Percentiles rank a stretch among this genome's conserved stretches.
These are phyloP conservation scores for Lapara coniferarum DNA, from an alignment of 2,888 invertebrate genomes.

Conservation along the genomic window DNA sequence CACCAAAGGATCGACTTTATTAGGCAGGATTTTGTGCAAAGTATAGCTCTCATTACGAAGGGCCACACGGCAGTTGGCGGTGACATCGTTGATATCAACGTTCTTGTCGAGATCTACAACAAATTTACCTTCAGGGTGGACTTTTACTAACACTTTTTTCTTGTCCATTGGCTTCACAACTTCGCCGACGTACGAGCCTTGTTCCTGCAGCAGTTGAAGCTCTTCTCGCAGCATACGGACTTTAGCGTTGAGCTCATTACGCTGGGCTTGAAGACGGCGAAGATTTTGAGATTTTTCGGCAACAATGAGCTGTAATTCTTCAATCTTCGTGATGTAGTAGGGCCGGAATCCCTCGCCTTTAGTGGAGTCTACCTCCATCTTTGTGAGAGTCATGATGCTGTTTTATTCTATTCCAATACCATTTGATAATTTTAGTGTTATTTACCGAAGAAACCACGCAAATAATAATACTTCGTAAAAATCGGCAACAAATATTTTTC, in stretches of 20 bases:
- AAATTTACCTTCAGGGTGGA: conserved; percentile 99
- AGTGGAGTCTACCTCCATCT: conserved; percentile 89
- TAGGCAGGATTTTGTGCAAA: conserved; percentile 98
- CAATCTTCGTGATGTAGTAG: conserved; percentile 99
- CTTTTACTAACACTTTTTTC: conserved; percentile 99
- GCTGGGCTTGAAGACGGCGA: conserved; percentile 97
- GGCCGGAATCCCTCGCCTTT: conserved; percentile 96
- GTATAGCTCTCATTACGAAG: conserved; percentile 99
- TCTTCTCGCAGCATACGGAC: conserved; percentile 99
- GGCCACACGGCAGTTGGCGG: conserved; percentile 98
- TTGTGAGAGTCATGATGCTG: conserved; percentile 70
- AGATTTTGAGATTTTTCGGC: conserved; percentile 99
- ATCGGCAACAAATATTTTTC: conserved; percentile 44
- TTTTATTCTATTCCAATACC: conserved; percentile 43
- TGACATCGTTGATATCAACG: conserved; percentile 98
- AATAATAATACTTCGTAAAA: conserved; percentile 2
- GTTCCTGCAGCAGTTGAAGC: conserved; percentile 97
- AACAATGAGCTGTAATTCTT: conserved; percentile 97
- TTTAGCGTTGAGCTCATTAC: conserved; percentile 99
- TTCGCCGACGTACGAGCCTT: conserved; percentile 99
- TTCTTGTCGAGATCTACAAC: conserved; percentile 99
- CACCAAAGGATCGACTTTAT: conserved; percentile 99
- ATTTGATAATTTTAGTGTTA: conserved; percentile 26
- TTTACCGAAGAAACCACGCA: conserved; percentile 25
- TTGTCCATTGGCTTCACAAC: conserved; percentile 99